Conservation (phyloP, 2,888 invertebrate species). For the Cheilosia grossa region DNA sequence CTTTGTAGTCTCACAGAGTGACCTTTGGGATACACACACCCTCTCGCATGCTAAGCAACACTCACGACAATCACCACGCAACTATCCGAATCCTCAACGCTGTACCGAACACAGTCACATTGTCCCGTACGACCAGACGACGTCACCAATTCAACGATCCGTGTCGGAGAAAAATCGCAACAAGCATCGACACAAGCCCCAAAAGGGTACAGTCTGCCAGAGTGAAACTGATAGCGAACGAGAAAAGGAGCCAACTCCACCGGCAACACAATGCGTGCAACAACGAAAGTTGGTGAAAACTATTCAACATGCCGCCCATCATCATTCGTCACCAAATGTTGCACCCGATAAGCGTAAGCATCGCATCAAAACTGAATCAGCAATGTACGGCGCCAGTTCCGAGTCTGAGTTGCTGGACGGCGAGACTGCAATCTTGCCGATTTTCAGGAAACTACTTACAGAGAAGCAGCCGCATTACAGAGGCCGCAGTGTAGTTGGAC, state of each 20-base stretch:
- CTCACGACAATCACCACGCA: conserved; percentile 82
- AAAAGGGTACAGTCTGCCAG: conserved; percentile 84
- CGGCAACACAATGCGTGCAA: conserved; percentile 79
- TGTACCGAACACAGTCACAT: conserved; percentile 83
- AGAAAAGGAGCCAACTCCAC: conserved; percentile 81
- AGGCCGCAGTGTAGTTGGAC: conserved; percentile 85
- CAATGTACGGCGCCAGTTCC: conserved; percentile 90
- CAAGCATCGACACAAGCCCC: conserved; percentile 84
- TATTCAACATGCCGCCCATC: conserved; percentile 84
- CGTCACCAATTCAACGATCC: conserved; percentile 86
- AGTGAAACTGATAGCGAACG: conserved; percentile 85
- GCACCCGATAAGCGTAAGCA: conserved; percentile 83
- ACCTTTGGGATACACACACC: conserved; percentile 87
- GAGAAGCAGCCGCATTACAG: conserved; percentile 89
- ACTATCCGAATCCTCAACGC: conserved; percentile 82
- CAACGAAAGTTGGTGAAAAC: conserved; percentile 80
- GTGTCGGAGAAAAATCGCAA: conserved; percentile 87
- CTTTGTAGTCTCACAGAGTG: conserved; percentile 87
- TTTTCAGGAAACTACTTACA: conserved; percentile 95
- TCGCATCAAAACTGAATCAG: conserved; percentile 80
- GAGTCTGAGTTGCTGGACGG: conserved; percentile 92
- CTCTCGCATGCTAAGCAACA: conserved; percentile 84
- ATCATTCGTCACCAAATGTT: conserved; percentile 87
- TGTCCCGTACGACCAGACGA: conserved; percentile 81
- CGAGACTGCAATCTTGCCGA: conserved; percentile 91